phyloP scores from a whole-genome alignment of 1,140 invertebrate genomes.

The Drosophila rufa region DNA sequence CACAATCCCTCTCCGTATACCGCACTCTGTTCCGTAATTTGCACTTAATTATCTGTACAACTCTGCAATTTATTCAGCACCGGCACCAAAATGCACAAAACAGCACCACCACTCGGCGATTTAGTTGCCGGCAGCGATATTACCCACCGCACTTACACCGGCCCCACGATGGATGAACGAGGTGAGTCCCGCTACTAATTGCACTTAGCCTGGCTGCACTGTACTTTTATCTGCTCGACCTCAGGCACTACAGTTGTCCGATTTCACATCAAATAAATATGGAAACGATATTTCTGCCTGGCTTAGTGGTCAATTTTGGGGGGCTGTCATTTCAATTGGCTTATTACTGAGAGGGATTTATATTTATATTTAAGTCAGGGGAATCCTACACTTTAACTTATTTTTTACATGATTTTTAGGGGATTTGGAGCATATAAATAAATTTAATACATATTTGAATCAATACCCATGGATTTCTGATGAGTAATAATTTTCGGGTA shows the following conservation, averaged over 20 bases:
- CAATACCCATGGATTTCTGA: too few relatives aligned
- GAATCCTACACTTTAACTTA: not conserved
- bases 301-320: not conserved
- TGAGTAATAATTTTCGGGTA: too few relatives aligned
- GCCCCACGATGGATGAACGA: constrained; percentile 74
- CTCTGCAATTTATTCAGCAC: constrained; percentile 66
- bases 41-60: constrained; percentile 63
- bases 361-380: not conserved
- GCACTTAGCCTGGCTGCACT: constrained; percentile 32
- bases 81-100: constrained; percentile 81
- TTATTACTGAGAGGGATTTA: not conserved
- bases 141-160: constrained; percentile 79
- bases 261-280: constrained; percentile 23
- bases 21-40: constrained; percentile 32
- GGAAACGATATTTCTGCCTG: constrained; percentile 2
- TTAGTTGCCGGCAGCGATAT: constrained; percentile 80
- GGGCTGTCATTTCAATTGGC: not conserved
- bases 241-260: not conserved
- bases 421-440: too few relatives aligned
- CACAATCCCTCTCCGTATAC: not conserved
- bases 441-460: too few relatives aligned
- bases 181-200: constrained; percentile 64
- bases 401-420: too few relatives aligned
- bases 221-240: constrained; percentile 16
- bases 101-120: constrained; percentile 72